A percentile compares a stretch with the other conserved stretches of the same genome.
These are phyloP conservation scores for Netelia melanura DNA, from an alignment of 2,888 invertebrate species.

Conservation along the genomic window DNA sequence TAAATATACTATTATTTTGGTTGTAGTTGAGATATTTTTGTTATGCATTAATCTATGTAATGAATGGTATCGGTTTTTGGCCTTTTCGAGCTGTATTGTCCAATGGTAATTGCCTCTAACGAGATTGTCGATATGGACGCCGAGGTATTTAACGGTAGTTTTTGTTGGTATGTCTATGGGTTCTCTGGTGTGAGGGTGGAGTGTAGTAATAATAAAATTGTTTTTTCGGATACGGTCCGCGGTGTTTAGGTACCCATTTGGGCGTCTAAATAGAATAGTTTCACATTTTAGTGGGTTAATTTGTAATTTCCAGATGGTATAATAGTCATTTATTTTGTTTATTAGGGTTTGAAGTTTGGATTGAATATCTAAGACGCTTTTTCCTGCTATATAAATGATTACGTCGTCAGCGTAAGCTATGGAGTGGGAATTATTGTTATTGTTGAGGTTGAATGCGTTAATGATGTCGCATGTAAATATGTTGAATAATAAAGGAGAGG, in stretches of 20 bases:
- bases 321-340: slow-evolving; percentile 44
- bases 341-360: slow-evolving; percentile 29
- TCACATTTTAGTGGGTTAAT: slow-evolving; percentile 69
- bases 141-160: slow-evolving; percentile 55
- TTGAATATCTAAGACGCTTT: slow-evolving; percentile 16
- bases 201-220: not conserved
- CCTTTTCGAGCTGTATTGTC: slow-evolving; percentile 43
- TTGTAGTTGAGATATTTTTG: slow-evolving; percentile 42
- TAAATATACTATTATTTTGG: slow-evolving; percentile 64
- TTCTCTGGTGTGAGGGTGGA: slow-evolving; percentile 8
- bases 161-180: not conserved
- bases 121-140: slow-evolving; percentile 55
- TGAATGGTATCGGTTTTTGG: not conserved
- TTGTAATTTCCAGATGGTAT: slow-evolving; percentile 59
- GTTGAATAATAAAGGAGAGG: not conserved
- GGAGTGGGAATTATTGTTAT: slow-evolving; percentile 7
- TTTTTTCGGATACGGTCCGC: slow-evolving; percentile 12
- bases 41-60: slow-evolving; percentile 31
- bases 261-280: slow-evolving; percentile 62
- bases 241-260: slow-evolving; percentile 18
- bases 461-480: not conserved
- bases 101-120: slow-evolving; percentile 16
- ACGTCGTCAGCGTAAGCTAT: slow-evolving; percentile 10
- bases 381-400: slow-evolving; percentile 1
- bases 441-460: not conserved